Conservation (phyloP, 2,888 invertebrate species). For the Callyntrura sp. region DNA sequence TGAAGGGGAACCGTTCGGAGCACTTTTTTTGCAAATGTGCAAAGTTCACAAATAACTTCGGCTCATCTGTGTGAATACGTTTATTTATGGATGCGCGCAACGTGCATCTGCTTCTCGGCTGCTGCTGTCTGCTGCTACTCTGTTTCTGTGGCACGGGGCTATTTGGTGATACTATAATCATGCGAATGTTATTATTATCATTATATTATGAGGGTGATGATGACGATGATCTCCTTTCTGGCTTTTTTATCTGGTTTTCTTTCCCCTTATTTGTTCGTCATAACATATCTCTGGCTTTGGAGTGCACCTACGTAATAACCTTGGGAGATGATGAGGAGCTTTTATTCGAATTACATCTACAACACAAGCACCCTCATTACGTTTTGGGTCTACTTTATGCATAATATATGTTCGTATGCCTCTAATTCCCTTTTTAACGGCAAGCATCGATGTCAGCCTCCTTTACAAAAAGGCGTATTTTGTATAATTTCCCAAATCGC, state of each 20-base stretch:
- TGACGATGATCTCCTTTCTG: slow-evolving; percentile 39
- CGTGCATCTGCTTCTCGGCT: slow-evolving; percentile 19
- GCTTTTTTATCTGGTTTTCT: slow-evolving; percentile 17
- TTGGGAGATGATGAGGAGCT: slow-evolving; percentile 25
- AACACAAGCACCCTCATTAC: background rate
- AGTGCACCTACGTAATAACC: slow-evolving; percentile 39
- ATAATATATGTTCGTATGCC: background rate
- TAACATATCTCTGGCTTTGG: slow-evolving; percentile 14
- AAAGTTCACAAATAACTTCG: slow-evolving; percentile 72
- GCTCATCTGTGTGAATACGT: slow-evolving; percentile 39
- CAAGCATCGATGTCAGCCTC: slow-evolving; percentile 29
- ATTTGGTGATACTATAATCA: background rate
- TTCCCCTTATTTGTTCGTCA: slow-evolving; percentile 31
- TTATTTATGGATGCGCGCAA: slow-evolving; percentile 27
- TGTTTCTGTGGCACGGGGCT: slow-evolving; percentile 5
- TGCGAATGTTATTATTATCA: slow-evolving; percentile 55
- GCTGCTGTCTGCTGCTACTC: background rate
- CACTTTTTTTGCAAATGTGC: slow-evolving; percentile 71
- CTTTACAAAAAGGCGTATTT: background rate
- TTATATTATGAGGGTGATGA: slow-evolving; percentile 45
- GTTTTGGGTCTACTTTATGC: background rate
- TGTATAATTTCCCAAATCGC: slow-evolving; percentile 7
- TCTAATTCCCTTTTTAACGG: background rate
- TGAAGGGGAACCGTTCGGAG: background rate
- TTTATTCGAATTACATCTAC: background rate